Conservation (phyloP, 2,888 invertebrate genomes). For the Leptura quadrifasciata region DNA sequence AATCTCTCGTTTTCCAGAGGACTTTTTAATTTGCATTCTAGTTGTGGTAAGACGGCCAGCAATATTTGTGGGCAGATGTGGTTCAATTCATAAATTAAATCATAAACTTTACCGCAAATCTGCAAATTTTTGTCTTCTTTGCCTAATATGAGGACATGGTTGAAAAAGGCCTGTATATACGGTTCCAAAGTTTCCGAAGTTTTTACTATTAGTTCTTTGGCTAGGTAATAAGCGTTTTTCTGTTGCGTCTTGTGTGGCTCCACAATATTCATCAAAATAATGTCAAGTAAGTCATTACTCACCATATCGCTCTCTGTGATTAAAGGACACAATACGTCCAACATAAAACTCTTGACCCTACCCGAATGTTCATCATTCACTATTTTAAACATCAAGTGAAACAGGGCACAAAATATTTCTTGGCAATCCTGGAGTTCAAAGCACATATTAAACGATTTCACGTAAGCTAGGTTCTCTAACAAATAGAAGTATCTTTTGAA, state of each 20-base stretch:
- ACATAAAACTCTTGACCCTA: slow-evolving; percentile 97
- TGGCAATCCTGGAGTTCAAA: slow-evolving; percentile 98
- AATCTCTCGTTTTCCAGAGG: slow-evolving; percentile 92
- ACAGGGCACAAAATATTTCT: slow-evolving; percentile 95
- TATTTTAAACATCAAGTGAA: slow-evolving; percentile 95
- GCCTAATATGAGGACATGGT: slow-evolving; percentile 92
- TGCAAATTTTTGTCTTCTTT: slow-evolving; percentile 89
- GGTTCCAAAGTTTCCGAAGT: slow-evolving; percentile 95
- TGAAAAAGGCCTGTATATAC: slow-evolving; percentile 98
- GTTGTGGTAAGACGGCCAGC: slow-evolving; percentile 91
- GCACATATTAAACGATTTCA: slow-evolving; percentile 99
- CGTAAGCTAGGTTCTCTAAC: slow-evolving; percentile 96
- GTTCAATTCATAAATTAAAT: slow-evolving; percentile 96
- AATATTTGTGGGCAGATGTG: slow-evolving; percentile 93
- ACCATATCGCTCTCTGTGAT: slow-evolving; percentile 97
- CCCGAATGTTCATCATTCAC: slow-evolving; percentile 97
- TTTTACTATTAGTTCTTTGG: slow-evolving; percentile 93
- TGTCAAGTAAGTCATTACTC: slow-evolving; percentile 94
- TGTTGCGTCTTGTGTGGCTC: slow-evolving; percentile 94
- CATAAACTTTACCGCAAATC: slow-evolving; percentile 91
- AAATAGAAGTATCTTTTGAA: slow-evolving; percentile 98
- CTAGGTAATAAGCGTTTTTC: slow-evolving; percentile 92
- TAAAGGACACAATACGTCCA: slow-evolving; percentile 95
- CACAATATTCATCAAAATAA: slow-evolving; percentile 94
- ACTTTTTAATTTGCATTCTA: slow-evolving; percentile 96